Evolutionary conservation across 2,888 invertebrate genomes (phyloP).

Genomic region (Leucoma salicis): DNA sequence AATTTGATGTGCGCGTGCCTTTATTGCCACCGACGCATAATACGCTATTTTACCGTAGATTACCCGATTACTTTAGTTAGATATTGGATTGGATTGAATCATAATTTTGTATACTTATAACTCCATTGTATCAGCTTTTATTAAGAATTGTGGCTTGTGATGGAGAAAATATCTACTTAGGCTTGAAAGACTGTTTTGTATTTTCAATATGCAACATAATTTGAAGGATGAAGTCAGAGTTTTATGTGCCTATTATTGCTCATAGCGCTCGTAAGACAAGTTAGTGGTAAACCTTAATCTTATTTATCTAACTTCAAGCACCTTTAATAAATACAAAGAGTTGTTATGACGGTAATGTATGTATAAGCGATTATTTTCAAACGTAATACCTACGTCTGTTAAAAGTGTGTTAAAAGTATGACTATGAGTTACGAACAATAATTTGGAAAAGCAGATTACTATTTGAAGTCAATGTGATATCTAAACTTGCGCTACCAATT

Average conservation of each 20-base stretch:
- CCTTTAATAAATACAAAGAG: too few species aligned
- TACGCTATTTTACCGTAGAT: conserved; percentile 49
- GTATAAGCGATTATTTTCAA: too few species aligned
- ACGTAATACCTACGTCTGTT: too few species aligned
- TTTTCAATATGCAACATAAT: neutral
- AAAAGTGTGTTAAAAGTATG: too few species aligned
- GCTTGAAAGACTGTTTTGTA: neutral
- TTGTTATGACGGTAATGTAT: too few species aligned
- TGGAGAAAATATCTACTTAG: neutral
- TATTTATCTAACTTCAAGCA: too few species aligned
- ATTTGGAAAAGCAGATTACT: too few species aligned
- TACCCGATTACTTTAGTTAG: conserved; percentile 59
- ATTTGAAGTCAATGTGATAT: neutral
- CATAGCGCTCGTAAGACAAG: too few species aligned
- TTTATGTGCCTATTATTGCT: too few species aligned
- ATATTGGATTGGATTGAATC: conserved; percentile 52
- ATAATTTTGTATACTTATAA: conserved; percentile 29
- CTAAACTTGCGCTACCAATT: conserved; percentile 2
- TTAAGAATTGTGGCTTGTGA: conserved; percentile 7
- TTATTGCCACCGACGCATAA: conserved; percentile 40
- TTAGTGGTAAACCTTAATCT: too few species aligned
- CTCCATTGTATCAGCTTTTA: conserved; percentile 6
- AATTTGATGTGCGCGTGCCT: conserved; percentile 66
- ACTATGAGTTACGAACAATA: too few species aligned
- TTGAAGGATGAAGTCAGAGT: too few species aligned